These are phyloP conservation scores for Mesoligia furuncula DNA, from an alignment of 2,888 invertebrate species.

Conservation along the genomic window DNA sequence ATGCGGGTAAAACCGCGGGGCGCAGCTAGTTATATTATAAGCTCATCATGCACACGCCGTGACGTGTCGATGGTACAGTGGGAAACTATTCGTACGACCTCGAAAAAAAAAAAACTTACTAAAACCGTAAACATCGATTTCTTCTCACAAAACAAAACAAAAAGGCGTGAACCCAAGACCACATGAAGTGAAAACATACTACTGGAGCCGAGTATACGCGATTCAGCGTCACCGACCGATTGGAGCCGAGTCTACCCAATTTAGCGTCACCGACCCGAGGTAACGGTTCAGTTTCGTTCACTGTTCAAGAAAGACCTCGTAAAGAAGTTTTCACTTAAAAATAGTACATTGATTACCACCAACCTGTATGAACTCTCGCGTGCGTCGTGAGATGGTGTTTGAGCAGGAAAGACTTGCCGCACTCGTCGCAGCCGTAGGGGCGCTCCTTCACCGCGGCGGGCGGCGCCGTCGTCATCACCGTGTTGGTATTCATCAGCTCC, in stretches of 20 bases:
- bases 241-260: neutral
- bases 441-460: conserved; percentile 91
- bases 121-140: neutral
- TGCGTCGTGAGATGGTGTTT: conserved; percentile 96
- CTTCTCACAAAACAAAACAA: neutral
- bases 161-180: neutral
- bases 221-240: neutral
- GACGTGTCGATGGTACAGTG: neutral
- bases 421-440: conserved; percentile 95
- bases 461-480: conserved; percentile 80
- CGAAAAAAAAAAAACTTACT: neutral
- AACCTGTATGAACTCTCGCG: conserved; percentile 94
- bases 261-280: neutral
- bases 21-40: no score
- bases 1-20: no score
- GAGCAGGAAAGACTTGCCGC: conserved; percentile 95
- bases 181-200: neutral
- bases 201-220: neutral
- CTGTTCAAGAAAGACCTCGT: neutral
- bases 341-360: conserved; percentile 15
- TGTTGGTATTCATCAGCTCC: conserved; percentile 79
- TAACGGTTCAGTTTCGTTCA: neutral
- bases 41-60: no score
- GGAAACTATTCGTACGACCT: neutral
- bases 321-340: neutral